Evolutionary conservation across 2,113 vertebrate species (phyloP), one percentile per base, ranked within the genome.

Genomic region (Alectura lathami): DNA sequence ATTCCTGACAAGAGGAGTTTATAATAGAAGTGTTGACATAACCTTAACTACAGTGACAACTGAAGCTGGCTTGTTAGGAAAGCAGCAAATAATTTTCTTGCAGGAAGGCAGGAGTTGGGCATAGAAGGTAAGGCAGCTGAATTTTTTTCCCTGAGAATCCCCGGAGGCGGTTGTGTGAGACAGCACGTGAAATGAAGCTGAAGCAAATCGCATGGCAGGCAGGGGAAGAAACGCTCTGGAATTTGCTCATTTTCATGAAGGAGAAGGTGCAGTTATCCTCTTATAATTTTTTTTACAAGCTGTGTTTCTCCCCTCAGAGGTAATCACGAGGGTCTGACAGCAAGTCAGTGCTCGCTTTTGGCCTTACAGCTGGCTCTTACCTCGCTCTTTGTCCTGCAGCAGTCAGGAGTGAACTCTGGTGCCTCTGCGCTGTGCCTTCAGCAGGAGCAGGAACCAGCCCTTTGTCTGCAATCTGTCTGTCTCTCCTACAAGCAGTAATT

Each of bases 1-100:
- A 97, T 96, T 96, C 96, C 96, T 91, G 79, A 94, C 95, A 93
- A 94, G 92, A 91, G 60, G 72, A 95, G 95, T 96, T 97, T 91
- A 94, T 95, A 97, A 96, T 96, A 89, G 92, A 91, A 81, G 94
- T 95, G 95, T 97, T 96, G 95, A 96, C 94, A 96, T 96, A 97
- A 95, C 83, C 91, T 89, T 91, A 96, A 83, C 94, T 96, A 88
- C 79, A 91, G 85, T 94, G 96, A 96, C 92, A 96, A 94, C 91
- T 81, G 73, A 94, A 86, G 87, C 87, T 87, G 79, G 79, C 91
- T 94, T 96, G 82, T 86, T 96, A 89, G 87, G 76, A 87, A 94
- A 91, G 66, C 60, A 95, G 84, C 91, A 94, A 94, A 81, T 86
- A 94, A 94, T 96, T 89, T 92, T 89, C 78, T 95, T 92, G 74